These are phyloP conservation scores for Ophiothrix spiculata DNA, from an alignment of 35 echinoderm and acorn worm genomes.

Conservation along the genomic window DNA sequence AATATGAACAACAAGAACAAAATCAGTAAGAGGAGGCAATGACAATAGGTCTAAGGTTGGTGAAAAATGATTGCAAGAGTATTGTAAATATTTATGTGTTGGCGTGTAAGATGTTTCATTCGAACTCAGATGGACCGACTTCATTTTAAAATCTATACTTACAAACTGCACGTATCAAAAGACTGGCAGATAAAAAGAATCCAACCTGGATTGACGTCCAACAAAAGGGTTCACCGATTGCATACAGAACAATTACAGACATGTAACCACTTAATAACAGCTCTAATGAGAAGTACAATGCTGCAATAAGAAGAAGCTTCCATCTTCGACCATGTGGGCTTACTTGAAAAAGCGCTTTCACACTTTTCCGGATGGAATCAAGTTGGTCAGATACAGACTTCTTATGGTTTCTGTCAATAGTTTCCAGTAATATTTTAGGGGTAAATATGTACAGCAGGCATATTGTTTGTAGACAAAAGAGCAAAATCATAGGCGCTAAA, in stretches of 20 bases:
- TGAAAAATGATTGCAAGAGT: too few species aligned
- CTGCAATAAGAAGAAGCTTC: background rate
- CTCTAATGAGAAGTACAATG: background rate
- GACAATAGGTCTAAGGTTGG: too few species aligned
- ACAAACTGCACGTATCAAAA: background rate
- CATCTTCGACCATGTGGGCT: background rate
- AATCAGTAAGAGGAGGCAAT: too few species aligned
- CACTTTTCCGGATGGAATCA: background rate
- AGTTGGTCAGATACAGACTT: background rate
- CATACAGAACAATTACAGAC: background rate
- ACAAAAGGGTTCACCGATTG: background rate
- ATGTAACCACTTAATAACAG: background rate
- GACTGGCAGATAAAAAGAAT: background rate
- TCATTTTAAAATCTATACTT: background rate
- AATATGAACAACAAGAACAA: too few species aligned
- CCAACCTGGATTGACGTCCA: background rate
- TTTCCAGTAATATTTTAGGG: background rate
- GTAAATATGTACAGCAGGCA: background rate
- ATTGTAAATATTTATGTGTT: too few species aligned
- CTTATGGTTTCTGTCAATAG: background rate
- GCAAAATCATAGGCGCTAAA: background rate
- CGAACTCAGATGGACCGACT: too few species aligned
- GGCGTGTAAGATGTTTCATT: too few species aligned
- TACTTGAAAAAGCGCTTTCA: background rate
- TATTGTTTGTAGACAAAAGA: background rate